Percentiles rank a stretch among this genome's conserved stretches.
Evolutionary conservation across 2,113 vertebrate species (phyloP).

Genomic region (Gambusia affinis): DNA sequence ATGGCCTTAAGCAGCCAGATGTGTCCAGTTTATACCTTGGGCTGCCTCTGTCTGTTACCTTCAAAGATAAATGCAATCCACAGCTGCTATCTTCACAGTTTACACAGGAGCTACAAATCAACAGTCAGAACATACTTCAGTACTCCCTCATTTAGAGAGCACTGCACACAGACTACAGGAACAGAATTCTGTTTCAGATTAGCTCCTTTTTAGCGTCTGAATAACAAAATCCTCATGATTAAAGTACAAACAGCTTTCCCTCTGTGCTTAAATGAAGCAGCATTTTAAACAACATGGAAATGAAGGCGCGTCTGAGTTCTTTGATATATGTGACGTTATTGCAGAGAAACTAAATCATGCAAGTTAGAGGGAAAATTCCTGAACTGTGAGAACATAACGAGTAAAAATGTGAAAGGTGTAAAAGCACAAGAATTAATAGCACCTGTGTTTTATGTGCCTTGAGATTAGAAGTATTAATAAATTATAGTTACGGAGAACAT

Average conservation of each 20-base stretch:
- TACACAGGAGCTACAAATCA: constrained; percentile 20
- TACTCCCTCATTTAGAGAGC: constrained; percentile 10
- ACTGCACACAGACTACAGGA: constrained; percentile 19
- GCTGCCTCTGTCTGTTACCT: constrained; percentile 20
- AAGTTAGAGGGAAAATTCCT: constrained; percentile 21
- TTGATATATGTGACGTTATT: background rate
- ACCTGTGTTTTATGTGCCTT: constrained; percentile 6
- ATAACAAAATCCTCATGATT: constrained; percentile 33
- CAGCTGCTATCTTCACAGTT: background rate
- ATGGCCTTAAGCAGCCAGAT: background rate
- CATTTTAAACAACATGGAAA: constrained; percentile 56
- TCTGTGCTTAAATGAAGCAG: constrained; percentile 16
- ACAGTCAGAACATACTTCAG: constrained; percentile 11
- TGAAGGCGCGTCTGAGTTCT: constrained; percentile 3
- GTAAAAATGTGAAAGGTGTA: constrained; percentile 7
- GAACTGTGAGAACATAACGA: background rate
- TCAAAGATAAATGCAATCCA: constrained; percentile 49
- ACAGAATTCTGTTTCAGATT: constrained; percentile 22
- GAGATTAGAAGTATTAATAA: background rate
- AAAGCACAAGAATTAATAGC: constrained; percentile 8
- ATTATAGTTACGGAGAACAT: background rate
- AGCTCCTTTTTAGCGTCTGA: constrained; percentile 20
- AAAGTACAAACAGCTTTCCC: constrained; percentile 39
- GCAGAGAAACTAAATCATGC: constrained; percentile 26
- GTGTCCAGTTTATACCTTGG: background rate